Evolutionary conservation across 2,888 invertebrate species (phyloP).

Genomic region (Hyalella azteca): DNA sequence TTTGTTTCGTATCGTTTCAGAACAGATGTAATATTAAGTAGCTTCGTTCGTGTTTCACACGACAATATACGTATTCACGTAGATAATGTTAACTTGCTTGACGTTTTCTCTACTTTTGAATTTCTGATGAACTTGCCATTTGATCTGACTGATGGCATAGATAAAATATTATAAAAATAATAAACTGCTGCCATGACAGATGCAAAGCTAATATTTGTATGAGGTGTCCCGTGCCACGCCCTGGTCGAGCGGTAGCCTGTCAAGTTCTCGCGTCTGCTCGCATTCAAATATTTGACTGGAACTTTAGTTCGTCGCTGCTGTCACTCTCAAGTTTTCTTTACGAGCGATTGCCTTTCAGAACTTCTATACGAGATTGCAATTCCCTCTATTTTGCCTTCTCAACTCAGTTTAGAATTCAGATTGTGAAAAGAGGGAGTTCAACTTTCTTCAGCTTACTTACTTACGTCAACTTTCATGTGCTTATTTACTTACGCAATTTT

Average conservation of each 20-base stretch:
- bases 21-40: no score
- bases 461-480: no score
- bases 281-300: constrained; percentile 12
- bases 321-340: constrained; percentile 7
- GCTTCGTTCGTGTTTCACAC: background rate
- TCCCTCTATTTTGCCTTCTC: no score
- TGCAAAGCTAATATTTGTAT: background rate
- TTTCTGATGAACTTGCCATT: no score
- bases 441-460: no score
- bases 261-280: background rate
- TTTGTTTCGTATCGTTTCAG: no score
- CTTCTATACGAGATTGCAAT: constrained; percentile 16
- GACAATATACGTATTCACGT: background rate
- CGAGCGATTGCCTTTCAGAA: constrained; percentile 24
- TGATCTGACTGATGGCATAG: background rate
- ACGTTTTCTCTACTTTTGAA: no score
- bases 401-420: no score
- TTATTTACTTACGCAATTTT: no score
- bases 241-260: background rate
- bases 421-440: no score
- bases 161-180: background rate
- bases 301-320: background rate
- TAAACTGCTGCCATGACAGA: background rate
- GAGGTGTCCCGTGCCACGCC: background rate
- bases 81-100: no score